Evolutionary conservation across 2,888 invertebrate genomes (phyloP).

Genomic region (Orthosia cruda): DNA sequence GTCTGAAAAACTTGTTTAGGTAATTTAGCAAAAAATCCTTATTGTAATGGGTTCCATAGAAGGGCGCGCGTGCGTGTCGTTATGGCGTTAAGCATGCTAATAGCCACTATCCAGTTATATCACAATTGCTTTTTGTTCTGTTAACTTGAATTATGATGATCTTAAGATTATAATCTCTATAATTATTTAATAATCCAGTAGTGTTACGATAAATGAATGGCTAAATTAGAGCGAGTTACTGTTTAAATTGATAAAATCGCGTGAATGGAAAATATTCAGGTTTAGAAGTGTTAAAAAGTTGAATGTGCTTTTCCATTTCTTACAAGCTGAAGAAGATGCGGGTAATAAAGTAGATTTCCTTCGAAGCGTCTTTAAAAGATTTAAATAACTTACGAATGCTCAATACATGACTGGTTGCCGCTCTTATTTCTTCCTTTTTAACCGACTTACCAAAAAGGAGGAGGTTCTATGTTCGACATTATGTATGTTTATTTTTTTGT

Average conservation of each 20-base stretch:
- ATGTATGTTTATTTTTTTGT: too few species aligned
- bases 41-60: conserved; percentile 51
- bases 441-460: neutral
- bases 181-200: conserved; percentile 57
- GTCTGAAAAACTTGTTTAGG: conserved; percentile 35
- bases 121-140: conserved; percentile 59
- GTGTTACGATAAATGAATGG: conserved; percentile 39
- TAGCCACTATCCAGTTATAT: conserved; percentile 52
- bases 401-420: neutral
- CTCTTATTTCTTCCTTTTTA: neutral
- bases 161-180: conserved; percentile 52
- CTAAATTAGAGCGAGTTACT: conserved; percentile 43
- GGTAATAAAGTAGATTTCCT: neutral
- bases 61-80: conserved; percentile 68
- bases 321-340: neutral
- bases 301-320: neutral
- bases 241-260: conserved; percentile 46
- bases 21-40: conserved; percentile 41
- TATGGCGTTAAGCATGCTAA: conserved; percentile 54
- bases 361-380: neutral
- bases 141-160: conserved; percentile 54
- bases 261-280: neutral
- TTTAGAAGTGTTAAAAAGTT: neutral
- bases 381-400: neutral
- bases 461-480: too few species aligned